These are phyloP conservation scores for Nyctibius bracteatus DNA, from an alignment of 2,113 vertebrate genomes.

Conservation along the genomic window DNA sequence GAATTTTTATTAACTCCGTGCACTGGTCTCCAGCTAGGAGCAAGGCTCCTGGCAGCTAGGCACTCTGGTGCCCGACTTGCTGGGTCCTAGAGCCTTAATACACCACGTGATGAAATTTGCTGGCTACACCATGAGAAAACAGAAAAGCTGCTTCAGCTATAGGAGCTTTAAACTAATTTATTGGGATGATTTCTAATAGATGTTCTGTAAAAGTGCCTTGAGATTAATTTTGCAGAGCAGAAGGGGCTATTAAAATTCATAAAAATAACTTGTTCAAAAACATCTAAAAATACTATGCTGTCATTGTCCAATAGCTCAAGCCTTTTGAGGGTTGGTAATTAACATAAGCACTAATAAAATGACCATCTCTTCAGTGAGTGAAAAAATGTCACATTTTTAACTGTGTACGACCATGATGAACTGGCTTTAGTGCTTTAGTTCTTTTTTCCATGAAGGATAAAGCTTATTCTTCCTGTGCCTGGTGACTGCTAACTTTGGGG, in stretches of 20 bases:
- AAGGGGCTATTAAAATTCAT: not conserved
- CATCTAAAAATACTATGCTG: not conserved
- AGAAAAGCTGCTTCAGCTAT: not conserved
- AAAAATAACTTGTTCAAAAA: constrained; percentile 8
- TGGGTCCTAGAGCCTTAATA: not conserved
- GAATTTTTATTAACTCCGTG: not conserved
- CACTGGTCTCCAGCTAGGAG: not conserved
- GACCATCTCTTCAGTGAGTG: not conserved
- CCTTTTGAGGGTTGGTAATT: not conserved
- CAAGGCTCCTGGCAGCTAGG: not conserved
- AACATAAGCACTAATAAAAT: not conserved
- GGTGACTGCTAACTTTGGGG: not conserved
- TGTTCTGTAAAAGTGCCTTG: not conserved
- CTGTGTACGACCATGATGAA: not conserved
- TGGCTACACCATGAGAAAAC: not conserved
- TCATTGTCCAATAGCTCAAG: not conserved
- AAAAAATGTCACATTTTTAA: not conserved
- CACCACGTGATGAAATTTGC: not conserved
- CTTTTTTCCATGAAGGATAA: not conserved
- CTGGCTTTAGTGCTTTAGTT: not conserved
- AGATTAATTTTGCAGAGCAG: not conserved
- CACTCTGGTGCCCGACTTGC: not conserved
- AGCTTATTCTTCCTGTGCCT: not conserved
- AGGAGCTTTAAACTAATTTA: not conserved
- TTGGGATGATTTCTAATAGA: not conserved